These are phyloP conservation scores for Mythimna lalbum DNA, from an alignment of 2,888 invertebrate genomes.

Conservation along the genomic window DNA sequence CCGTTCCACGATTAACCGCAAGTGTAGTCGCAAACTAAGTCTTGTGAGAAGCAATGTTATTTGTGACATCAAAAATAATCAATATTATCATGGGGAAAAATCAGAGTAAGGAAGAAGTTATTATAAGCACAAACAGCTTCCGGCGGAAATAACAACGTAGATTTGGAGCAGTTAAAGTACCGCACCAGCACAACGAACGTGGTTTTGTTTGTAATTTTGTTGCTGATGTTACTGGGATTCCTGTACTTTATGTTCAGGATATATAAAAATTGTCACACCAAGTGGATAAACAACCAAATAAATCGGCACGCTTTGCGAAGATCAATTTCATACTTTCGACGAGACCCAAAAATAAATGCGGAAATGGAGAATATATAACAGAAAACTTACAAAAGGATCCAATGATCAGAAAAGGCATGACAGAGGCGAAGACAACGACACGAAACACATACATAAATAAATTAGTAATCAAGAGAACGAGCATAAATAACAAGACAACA, in stretches of 20 bases:
- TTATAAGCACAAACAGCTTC: not conserved
- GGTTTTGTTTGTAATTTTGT: not conserved
- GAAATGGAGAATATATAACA: no score
- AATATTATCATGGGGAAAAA: no score
- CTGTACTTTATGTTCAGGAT: not conserved
- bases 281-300: not conserved
- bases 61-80: no score
- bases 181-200: not conserved
- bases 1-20: no score
- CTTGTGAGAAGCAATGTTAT: no score
- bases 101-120: not conserved
- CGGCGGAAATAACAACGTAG: not conserved
- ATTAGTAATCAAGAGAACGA: no score
- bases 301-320: not conserved
- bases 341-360: not conserved
- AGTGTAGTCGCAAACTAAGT: no score
- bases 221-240: not conserved
- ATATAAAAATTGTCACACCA: not conserved
- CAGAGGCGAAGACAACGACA: no score
- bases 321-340: not conserved
- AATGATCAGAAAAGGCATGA: no score
- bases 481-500: no score
- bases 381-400: no score
- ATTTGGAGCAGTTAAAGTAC: not conserved
- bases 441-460: no score